Evolutionary conservation across 1,140 invertebrate genomes (phyloP).

Genomic region (Vanessa atalanta): DNA sequence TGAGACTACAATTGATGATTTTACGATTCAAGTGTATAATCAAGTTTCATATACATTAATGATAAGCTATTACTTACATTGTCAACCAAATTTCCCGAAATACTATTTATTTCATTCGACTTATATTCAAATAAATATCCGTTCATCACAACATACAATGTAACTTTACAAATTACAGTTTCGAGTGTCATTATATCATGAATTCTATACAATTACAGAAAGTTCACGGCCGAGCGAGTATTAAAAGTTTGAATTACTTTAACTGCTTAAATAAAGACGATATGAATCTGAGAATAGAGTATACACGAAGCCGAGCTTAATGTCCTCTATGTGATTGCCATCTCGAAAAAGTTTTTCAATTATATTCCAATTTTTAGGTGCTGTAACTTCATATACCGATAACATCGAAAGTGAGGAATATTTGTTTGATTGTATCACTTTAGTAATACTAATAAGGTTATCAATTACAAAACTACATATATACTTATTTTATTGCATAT

Average conservation of each 20-base stretch:
- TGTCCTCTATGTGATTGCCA: conserved; percentile 62
- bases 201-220: conserved; percentile 57
- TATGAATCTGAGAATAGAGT: conserved; percentile 61
- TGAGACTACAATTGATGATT: conserved; percentile 45
- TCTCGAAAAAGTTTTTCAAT: conserved; percentile 78
- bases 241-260: conserved; percentile 74
- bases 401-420: neutral
- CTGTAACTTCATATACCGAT: neutral
- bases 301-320: conserved; percentile 63
- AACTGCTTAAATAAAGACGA: conserved; percentile 63
- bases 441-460: too few species aligned
- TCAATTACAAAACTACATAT: too few species aligned
- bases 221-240: conserved; percentile 55
- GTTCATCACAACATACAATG: conserved; percentile 50
- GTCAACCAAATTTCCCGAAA: conserved; percentile 27
- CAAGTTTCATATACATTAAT: conserved; percentile 30
- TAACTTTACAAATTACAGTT: conserved; percentile 64
- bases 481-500: too few species aligned
- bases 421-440: neutral
- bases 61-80: conserved; percentile 34
- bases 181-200: conserved; percentile 57
- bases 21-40: conserved; percentile 42
- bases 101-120: conserved; percentile 21
- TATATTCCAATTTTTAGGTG: conserved; percentile 42
- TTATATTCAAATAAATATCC: conserved; percentile 40